Evolutionary conservation across 2,888 invertebrate species (phyloP), one percentile per base, ranked within the genome.

Genomic region (Drosophila merina): DNA sequence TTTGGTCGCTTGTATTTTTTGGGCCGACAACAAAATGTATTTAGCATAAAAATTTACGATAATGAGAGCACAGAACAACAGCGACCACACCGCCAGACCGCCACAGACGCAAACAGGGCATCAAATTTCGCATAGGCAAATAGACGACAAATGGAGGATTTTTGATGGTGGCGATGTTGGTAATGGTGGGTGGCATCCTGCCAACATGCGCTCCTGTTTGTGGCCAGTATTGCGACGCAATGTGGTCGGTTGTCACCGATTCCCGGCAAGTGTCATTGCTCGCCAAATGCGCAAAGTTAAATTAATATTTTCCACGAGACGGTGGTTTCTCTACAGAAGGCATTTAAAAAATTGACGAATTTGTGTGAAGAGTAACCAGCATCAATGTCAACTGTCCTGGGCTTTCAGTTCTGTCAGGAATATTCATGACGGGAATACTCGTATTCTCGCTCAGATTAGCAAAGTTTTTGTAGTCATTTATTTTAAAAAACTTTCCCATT

Each of bases 11-110:
- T 69, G 78, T 77, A 52, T 76, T 60, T 70, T 69, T 45, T 71
- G 75, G 75, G 64, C 73, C 70, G 74, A 82, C 85, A 89, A 63
- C 79, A 66, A 88, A 86, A 85, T 81, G 89, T 89, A 89, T 88
- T 89, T 89, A 90, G 86, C 89, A 89, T 89, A 88, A 90, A 89
- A 90, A 82, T 89, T 90, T 89, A 89, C 88, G 90, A 90, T 89
- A 89, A 89, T 84, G 82, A 83, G 69, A 30, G 51, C 45, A 26
- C 55, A 66, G 38, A 86, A 59, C 67, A 75, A 67, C 67, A 69
- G 45, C 71, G 73, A 42, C 67, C 44, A 28, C 73, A 28, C 28
- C 28, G 28, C 28, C 28, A 28, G 28, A 49, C 47, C 48, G 47
- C 50, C 59, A 63, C 75, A 66, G 57, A 45, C 62, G 51, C 56